Base-by-base conservation (phyloP, 2,888 invertebrate species). In the Lapara coniferarum region DNA sequence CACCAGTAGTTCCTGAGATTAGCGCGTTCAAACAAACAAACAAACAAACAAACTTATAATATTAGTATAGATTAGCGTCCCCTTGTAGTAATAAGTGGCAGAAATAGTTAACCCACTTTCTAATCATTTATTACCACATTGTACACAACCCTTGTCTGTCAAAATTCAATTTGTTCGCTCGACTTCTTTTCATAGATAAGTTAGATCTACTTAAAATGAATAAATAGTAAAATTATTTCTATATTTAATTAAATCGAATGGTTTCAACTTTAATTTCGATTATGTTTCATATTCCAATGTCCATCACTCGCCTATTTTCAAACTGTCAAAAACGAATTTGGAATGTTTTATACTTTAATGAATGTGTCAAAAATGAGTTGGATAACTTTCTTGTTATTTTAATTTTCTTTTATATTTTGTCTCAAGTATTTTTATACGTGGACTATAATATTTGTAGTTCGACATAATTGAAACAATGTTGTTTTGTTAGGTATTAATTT, bases 301-400 rank as follows among this genome's bases (percentile, higher is more conserved):
- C 46, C 19, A 16, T 49, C 46, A 63, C 46, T 46, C 10, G 46
- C 4, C 13, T 63, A 8, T 63, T 10, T 44, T 46, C 12, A 6
- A 16, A 63, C 44, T 63, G 63, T 49, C 63, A 63, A 49, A 63
- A 13, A 13, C 16, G 16, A 63, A 63, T 46, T 49, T 63, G 19
- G 19, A 49, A 63, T 63, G 46, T 10, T 49, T 63, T 19, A 49
- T 13, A 59, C 2, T 16, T 59, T 44, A 44, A 59, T 59, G 37
- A n/a, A 46, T 44, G 59, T 56, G 25, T 46, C 46, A 16, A 10
- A 46, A 59, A 44, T 56, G 25, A 56, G 19, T 56, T 56, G 0
- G 19, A 30, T 1, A 2, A 25, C 25, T 10, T 30, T 7, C 12
- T 56, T 25, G 8, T 19, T 56, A 25, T 56, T 56, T 56, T 0